These are phyloP conservation scores for Ochropacha duplaris DNA, from an alignment of 2,888 invertebrate genomes.

Conservation along the genomic window DNA sequence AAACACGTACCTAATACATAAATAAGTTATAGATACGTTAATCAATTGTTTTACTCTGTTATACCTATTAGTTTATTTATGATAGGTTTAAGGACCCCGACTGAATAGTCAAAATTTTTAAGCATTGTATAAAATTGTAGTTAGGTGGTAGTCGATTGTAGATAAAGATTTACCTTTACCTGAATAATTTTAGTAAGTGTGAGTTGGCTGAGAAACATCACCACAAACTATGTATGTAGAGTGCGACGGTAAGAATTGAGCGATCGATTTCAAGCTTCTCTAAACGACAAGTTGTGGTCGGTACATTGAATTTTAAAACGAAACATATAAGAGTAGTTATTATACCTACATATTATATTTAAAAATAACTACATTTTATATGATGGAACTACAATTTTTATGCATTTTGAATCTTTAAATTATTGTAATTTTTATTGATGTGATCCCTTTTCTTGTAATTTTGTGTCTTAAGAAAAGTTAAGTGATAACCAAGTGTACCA, in stretches of 20 bases:
- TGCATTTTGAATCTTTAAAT: neutral
- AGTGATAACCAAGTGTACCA: neutral
- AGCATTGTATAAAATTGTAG: slow-evolving; percentile 65
- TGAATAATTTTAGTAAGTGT: slow-evolving; percentile 19
- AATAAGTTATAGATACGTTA: neutral
- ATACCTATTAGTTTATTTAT: slow-evolving; percentile 41
- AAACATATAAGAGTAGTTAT: neutral
- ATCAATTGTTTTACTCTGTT: slow-evolving; percentile 13
- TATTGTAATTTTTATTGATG: neutral
- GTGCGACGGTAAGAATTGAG: no score
- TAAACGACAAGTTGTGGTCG: neutral
- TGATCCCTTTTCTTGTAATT: neutral
- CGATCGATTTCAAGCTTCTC: neutral
- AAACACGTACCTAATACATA: neutral
- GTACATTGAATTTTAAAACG: neutral
- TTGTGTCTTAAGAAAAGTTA: neutral
- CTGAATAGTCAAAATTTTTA: slow-evolving; percentile 81
- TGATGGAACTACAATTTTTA: neutral
- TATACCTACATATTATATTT: neutral
- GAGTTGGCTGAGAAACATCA: slow-evolving; percentile 22
- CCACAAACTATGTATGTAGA: neutral
- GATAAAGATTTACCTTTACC: slow-evolving; percentile 54
- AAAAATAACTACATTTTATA: neutral
- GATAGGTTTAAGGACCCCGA: slow-evolving; percentile 75
- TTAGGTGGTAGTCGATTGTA: slow-evolving; percentile 56